These are phyloP conservation scores for Tachina lurida DNA, from an alignment of 2,888 invertebrate genomes.

Conservation along the genomic window DNA sequence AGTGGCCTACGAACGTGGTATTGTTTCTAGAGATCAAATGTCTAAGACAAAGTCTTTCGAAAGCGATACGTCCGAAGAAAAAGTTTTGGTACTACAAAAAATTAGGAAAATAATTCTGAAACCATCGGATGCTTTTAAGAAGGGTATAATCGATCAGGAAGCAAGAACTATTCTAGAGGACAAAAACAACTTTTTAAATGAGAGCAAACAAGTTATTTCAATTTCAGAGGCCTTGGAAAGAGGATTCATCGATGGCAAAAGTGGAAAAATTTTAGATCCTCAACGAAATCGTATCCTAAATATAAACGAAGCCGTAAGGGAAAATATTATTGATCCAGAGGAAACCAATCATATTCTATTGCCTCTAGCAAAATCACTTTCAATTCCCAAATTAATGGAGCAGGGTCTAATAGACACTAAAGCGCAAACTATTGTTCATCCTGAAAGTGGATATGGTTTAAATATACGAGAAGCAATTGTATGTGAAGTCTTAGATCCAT, in stretches of 20 bases:
- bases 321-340: conserved; percentile 91
- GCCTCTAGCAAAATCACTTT: conserved; percentile 91
- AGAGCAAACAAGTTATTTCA: conserved; percentile 86
- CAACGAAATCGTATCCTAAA: conserved; percentile 90
- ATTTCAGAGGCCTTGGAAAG: conserved; percentile 90
- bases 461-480: conserved; percentile 92
- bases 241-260: conserved; percentile 88
- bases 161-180: conserved; percentile 89
- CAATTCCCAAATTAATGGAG: conserved; percentile 91
- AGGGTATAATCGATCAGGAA: conserved; percentile 90
- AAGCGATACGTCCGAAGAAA: conserved; percentile 86
- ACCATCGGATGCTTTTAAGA: conserved; percentile 90
- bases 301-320: conserved; percentile 92
- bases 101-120: conserved; percentile 89
- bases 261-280: conserved; percentile 92
- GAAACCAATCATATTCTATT: conserved; percentile 90
- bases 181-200: conserved; percentile 85
- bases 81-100: conserved; percentile 89
- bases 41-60: conserved; percentile 78
- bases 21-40: conserved; percentile 84
- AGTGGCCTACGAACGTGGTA: conserved; percentile 91
- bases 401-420: conserved; percentile 92
- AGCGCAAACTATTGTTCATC: conserved; percentile 91
- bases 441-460: conserved; percentile 91
- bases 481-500: conserved; percentile 93